phyloP scores from a whole-genome alignment of 2,797 vertebrate species.

The Trichosurus vulpecula region DNA sequence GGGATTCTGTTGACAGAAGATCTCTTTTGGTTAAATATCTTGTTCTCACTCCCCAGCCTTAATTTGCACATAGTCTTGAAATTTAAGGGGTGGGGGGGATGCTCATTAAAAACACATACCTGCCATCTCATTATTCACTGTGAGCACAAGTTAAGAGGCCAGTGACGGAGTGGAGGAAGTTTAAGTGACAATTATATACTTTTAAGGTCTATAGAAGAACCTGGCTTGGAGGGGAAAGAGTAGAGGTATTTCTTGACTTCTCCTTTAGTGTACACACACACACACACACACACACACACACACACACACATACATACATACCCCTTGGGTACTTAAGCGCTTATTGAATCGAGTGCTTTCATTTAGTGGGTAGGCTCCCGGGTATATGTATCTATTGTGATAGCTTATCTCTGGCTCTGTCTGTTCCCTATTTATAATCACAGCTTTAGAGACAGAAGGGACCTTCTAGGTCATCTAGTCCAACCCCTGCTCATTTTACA shows the following conservation, averaged over 20 bases:
- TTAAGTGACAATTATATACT: not conserved
- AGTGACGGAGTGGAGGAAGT: not conserved
- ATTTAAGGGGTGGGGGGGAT: not conserved
- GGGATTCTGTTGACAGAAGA: conserved; percentile 52
- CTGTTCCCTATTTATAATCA: conserved; percentile 42
- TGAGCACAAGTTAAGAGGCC: conserved; percentile 11
- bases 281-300: no score
- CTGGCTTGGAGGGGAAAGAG: not conserved
- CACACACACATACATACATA: no score
- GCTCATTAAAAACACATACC: conserved; percentile 44
- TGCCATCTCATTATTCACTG: conserved; percentile 6
- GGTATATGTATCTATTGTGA: conserved; percentile 51
- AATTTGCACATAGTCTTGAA: conserved; percentile 27
- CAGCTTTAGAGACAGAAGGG: not conserved
- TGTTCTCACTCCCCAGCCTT: not conserved
- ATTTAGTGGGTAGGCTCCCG: conserved; percentile 16
- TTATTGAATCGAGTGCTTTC: conserved; percentile 33
- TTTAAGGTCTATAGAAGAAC: not conserved
- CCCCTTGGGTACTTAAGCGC: not conserved
- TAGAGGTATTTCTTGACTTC: not conserved
- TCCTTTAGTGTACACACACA: no score
- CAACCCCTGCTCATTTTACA: not conserved
- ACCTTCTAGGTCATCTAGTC: not conserved
- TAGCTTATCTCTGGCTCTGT: conserved; percentile 52
- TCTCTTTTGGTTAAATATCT: conserved; percentile 32